phyloP scores from a whole-genome alignment of 2,888 invertebrate species.

The Eupithecia vulgata region DNA sequence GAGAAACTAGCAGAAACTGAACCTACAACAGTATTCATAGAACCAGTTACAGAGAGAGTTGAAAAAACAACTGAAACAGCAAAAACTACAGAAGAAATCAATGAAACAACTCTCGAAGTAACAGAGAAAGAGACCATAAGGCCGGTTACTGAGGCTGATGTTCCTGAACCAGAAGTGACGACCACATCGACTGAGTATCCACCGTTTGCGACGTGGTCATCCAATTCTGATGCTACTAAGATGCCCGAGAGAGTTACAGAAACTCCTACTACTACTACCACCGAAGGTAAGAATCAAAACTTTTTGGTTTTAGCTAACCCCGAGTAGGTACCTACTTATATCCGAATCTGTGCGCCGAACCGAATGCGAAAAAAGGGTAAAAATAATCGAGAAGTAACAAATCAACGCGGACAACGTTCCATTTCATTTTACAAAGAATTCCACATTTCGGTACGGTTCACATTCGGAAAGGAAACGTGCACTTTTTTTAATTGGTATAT shows the following conservation, averaged over 20 bases:
- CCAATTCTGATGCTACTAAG: constrained; percentile 63
- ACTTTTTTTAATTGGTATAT: too few relatives aligned
- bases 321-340: not conserved
- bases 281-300: constrained; percentile 26
- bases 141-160: constrained; percentile 55
- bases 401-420: not conserved
- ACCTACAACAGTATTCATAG: constrained; percentile 37
- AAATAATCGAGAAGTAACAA: not conserved
- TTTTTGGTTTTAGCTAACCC: not conserved
- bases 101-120: constrained; percentile 21
- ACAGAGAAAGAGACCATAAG: constrained; percentile 58
- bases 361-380: not conserved
- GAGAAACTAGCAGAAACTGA: constrained; percentile 36
- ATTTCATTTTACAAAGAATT: too few relatives aligned
- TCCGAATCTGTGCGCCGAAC: not conserved
- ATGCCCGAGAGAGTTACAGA: constrained; percentile 60
- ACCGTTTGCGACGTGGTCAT: constrained; percentile 82
- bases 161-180: constrained; percentile 48
- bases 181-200: constrained; percentile 61
- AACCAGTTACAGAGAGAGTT: constrained; percentile 12
- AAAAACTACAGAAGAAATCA: constrained; percentile 26
- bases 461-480: not conserved
- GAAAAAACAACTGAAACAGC: constrained; percentile 8
- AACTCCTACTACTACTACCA: constrained; percentile 31
- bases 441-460: too few relatives aligned